Evolutionary conservation across 2,888 invertebrate species (phyloP).

Genomic region (Oxystoma pomonae): DNA sequence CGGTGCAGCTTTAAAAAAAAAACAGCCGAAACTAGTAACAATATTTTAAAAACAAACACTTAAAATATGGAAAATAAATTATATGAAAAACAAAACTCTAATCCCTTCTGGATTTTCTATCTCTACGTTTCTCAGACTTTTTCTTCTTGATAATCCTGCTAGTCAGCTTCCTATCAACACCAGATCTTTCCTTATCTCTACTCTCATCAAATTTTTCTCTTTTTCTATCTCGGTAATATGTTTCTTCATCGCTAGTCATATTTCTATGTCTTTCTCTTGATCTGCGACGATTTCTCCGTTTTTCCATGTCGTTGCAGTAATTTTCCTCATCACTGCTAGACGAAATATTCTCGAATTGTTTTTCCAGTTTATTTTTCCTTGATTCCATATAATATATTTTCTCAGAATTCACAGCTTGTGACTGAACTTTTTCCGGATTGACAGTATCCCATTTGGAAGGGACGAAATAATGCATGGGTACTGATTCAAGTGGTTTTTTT

Average conservation of each 20-base stretch:
- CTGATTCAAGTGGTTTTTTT: not conserved
- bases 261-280: not conserved
- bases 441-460: slow-evolving; percentile 95
- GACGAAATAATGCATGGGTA: slow-evolving; percentile 57
- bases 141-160: not conserved
- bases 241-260: not conserved
- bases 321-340: not conserved
- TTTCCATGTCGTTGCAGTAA: not conserved
- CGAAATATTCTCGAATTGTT: not conserved
- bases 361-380: not conserved
- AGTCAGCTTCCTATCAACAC: not conserved
- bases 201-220: not conserved
- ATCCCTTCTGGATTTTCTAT: not conserved
- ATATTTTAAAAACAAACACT: no score
- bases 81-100: no score
- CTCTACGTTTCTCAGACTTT: not conserved
- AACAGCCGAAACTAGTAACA: no score
- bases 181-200: not conserved
- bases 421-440: slow-evolving; percentile 75
- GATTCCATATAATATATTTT: slow-evolving; percentile 73
- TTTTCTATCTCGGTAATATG: not conserved
- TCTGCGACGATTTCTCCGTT: not conserved
- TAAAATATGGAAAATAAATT: no score
- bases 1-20: no score
- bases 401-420: slow-evolving; percentile 76